Evolutionary conservation across 1,140 invertebrate species (phyloP).

Genomic region (Pseudomyrmex cubaensis): DNA sequence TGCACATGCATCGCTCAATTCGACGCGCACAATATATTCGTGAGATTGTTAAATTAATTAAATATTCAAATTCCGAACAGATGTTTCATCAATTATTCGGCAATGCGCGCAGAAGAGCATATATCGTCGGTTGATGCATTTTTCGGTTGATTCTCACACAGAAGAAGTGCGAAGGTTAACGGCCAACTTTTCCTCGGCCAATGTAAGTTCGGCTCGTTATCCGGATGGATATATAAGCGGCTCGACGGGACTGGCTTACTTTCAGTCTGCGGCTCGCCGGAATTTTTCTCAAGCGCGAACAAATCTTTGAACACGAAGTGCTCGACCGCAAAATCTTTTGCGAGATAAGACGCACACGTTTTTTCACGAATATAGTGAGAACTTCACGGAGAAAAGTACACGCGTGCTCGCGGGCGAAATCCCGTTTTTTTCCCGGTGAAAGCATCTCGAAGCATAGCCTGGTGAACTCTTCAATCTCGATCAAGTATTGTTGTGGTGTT

Average conservation of each 20-base stretch:
- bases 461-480: neutral
- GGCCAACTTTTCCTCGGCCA: slow-evolving; percentile 58
- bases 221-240: slow-evolving; percentile 64
- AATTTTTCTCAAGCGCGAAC: slow-evolving; percentile 27
- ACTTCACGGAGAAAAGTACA: neutral
- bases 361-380: slow-evolving; percentile 13
- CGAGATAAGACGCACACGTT: neutral
- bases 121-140: slow-evolving; percentile 23
- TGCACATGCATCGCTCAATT: no score
- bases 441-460: neutral
- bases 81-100: no score
- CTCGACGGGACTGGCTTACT: slow-evolving; percentile 28
- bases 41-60: no score
- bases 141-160: neutral
- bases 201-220: slow-evolving; percentile 46
- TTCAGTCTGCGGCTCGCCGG: slow-evolving; percentile 56
- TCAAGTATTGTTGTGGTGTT: neutral
- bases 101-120: no score
- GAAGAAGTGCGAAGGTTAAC: slow-evolving; percentile 70
- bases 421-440: slow-evolving; percentile 38
- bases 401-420: neutral
- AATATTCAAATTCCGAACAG: no score
- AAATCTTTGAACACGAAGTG: neutral
- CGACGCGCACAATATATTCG: no score
- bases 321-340: neutral